Evolutionary conservation across 2,113 vertebrate genomes (phyloP), one percentile per base, ranked within the genome.

Genomic region (Larimichthys crocea): DNA sequence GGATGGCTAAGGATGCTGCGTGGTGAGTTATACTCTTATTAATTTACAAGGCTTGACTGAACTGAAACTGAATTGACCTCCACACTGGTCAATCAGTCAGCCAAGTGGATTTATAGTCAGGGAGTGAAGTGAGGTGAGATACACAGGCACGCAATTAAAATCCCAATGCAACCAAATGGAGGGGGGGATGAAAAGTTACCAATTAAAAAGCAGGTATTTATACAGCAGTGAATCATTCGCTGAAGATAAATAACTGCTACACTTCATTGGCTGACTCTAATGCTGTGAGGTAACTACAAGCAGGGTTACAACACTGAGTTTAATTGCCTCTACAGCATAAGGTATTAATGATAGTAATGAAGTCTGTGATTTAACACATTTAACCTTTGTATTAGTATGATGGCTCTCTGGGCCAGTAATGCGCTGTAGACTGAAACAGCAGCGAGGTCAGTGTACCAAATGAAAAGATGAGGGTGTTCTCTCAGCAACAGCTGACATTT

Each of bases 181-280:
- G 26, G 26, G 26, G 1, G 55, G 66, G 40, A 55, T 76, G 81
- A 83, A 86, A 81, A 84, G 87, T 86, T 82, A 81, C 75, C 82
- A 87, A 88, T 90, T 91, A 88, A 88, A 89, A 90, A 66, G 62
- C 46, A 68, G 40, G 48, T 56, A 17, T 68, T 66, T 78, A 75
- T 70, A 80, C 49, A 26, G 24, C 10, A 22, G 14, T 65, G 56
- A 67, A 67, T 74, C 76, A 81, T 26, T 19, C 31, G 19, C 20
- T 46, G 22, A 10, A 31, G 31, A 74, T 76, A 60, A 90, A 69
- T 71, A 82, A 77, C 65, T 70, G 62, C 64, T 35, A 19, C 77
- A 75, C 80, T 60, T 69, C 71, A 68, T 19, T 89, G 86, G 71
- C 53, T 44, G 42, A 29, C 42, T 31, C 69, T 59, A 26, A 8